Percentiles rank a stretch among this genome's conserved stretches.
Evolutionary conservation across 2,113 vertebrate species (phyloP).

Genomic region (Dermatemys mawii): DNA sequence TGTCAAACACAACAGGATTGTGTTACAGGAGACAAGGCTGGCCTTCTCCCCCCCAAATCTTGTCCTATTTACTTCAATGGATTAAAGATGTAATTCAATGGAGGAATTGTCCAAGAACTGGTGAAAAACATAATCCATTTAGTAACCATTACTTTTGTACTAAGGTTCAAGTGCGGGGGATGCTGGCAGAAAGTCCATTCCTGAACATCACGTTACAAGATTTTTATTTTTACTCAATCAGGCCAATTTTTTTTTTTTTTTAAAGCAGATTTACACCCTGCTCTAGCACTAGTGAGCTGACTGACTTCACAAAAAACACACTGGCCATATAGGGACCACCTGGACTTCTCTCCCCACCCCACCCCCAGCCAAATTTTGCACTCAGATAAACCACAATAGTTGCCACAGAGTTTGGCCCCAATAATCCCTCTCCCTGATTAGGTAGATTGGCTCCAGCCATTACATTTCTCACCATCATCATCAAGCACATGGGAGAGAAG

Average conservation of each 20-base stretch:
- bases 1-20: background rate
- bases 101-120: no score
- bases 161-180: slow-evolving; percentile 9
- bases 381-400: background rate
- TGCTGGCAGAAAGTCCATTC: slow-evolving; percentile 34
- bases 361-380: rapidly evolving
- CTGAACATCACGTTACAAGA: slow-evolving; percentile 39
- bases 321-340: background rate
- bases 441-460: background rate
- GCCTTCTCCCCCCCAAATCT: background rate
- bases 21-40: background rate
- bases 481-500: background rate
- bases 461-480: background rate
- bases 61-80: background rate
- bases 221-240: no score
- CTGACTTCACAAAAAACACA: background rate
- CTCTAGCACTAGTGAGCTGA: background rate
- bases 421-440: background rate
- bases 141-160: slow-evolving; percentile 13
- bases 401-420: background rate
- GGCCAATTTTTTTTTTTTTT: background rate
- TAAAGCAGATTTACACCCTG: background rate
- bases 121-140: background rate
- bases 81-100: no score
- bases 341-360: background rate